Percentiles rank a stretch among this genome's conserved stretches.
phyloP scores from a whole-genome alignment of 2,797 vertebrate species.

The Ara ararauna region DNA sequence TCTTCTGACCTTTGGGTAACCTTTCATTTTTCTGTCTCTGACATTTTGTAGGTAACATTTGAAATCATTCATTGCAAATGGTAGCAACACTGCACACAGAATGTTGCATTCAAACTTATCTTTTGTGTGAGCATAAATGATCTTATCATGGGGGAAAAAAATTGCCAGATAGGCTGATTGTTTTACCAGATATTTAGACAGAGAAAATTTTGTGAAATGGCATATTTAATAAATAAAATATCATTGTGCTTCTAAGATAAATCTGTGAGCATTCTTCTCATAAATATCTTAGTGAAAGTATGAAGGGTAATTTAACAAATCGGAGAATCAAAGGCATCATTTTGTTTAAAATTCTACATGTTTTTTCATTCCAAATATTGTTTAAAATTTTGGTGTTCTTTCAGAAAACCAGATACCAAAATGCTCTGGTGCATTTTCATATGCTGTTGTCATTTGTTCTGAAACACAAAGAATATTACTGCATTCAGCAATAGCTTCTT shows the following conservation, averaged over 20 bases:
- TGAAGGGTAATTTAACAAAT: background rate
- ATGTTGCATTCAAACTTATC: background rate
- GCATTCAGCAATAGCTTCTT: background rate
- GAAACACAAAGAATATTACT: background rate
- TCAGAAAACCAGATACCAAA: background rate
- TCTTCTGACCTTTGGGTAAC: background rate
- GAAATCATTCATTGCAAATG: background rate
- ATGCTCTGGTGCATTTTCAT: background rate
- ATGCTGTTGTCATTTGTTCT: background rate
- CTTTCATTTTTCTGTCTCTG: background rate
- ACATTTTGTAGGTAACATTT: background rate
- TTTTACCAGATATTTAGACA: background rate
- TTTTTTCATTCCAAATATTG: background rate
- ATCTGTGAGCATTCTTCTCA: background rate
- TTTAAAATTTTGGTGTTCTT: background rate
- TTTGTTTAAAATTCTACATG: background rate
- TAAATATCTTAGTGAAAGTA: background rate
- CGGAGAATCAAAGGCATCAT: fast-evolving
- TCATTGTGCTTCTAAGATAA: background rate
- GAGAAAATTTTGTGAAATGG: background rate
- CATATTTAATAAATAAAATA: slow-evolving; percentile 18
- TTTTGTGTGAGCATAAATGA: background rate
- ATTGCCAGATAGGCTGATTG: background rate
- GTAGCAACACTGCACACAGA: background rate
- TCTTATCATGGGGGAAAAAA: background rate